Conservation (phyloP, 2,888 invertebrate genomes). For the Hypomecis punctinalis region DNA sequence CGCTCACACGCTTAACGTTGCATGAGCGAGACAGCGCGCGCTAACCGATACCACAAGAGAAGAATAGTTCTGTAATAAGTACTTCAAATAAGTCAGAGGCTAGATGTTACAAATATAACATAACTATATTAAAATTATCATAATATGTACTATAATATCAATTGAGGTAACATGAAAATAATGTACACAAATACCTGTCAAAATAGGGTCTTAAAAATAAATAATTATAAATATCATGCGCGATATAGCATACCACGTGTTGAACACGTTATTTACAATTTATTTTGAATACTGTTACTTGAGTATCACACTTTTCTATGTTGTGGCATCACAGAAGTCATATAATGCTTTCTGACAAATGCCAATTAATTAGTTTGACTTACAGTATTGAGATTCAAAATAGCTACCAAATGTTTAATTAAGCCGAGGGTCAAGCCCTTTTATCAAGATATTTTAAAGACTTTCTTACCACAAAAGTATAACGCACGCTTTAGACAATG, state of each 20-base stretch:
- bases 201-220: slow-evolving; percentile 1
- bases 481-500: too few species aligned
- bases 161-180: slow-evolving; percentile 13
- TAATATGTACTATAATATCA: neutral
- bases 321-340: slow-evolving; percentile 23
- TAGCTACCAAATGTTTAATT: neutral
- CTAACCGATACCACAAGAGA: too few species aligned
- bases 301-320: slow-evolving; percentile 24
- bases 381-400: slow-evolving; percentile 8
- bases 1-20: too few species aligned
- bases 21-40: too few species aligned
- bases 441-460: too few species aligned
- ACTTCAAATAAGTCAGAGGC: too few species aligned
- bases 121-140: neutral
- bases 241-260: slow-evolving; percentile 9
- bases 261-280: slow-evolving; percentile 24
- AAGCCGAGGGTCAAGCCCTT: too few species aligned
- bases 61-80: too few species aligned
- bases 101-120: neutral
- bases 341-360: slow-evolving; percentile 16
- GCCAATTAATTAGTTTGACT: neutral
- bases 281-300: slow-evolving; percentile 27
- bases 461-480: too few species aligned
- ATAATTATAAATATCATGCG: neutral
- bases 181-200: neutral